Evolutionary conservation across 2,113 vertebrate species (phyloP).

Genomic region (Psittacula cyanocephala): DNA sequence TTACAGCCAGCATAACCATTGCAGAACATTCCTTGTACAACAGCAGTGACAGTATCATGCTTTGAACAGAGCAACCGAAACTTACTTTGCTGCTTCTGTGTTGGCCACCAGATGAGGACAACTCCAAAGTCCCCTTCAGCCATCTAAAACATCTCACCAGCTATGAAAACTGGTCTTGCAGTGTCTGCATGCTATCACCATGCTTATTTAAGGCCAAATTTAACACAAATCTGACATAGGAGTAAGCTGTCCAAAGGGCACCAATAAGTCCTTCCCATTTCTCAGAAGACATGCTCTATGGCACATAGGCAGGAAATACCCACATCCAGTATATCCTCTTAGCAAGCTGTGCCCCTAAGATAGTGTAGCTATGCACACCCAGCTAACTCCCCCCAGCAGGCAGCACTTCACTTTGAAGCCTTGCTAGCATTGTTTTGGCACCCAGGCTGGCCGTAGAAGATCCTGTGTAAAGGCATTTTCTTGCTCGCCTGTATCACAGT

Average conservation of each 20-base stretch:
- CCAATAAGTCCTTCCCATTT: not conserved
- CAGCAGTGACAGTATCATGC: not conserved
- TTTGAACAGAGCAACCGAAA: not conserved
- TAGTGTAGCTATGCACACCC: accelerated
- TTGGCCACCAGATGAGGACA: not conserved
- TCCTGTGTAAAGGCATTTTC: accelerated
- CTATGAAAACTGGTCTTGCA: not conserved
- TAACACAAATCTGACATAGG: not conserved
- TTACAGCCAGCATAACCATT: not conserved
- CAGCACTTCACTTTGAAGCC: not conserved
- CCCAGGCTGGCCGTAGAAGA: not conserved
- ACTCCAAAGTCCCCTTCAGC: not conserved
- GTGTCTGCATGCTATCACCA: too few relatives aligned
- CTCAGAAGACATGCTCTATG: not conserved
- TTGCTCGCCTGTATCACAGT: not conserved
- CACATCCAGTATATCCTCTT: too few relatives aligned
- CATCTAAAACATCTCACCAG: not conserved
- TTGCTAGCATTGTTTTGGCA: accelerated
- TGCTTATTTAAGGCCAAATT: not conserved
- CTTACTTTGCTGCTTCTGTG: not conserved
- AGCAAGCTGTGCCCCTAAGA: not conserved
- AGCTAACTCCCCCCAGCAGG: not conserved
- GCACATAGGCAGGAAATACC: not conserved
- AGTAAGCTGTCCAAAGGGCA: not conserved
- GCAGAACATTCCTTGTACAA: not conserved